These are phyloP conservation scores for Esox lucius DNA, from an alignment of 2,797 vertebrate species.

Conservation along the genomic window DNA sequence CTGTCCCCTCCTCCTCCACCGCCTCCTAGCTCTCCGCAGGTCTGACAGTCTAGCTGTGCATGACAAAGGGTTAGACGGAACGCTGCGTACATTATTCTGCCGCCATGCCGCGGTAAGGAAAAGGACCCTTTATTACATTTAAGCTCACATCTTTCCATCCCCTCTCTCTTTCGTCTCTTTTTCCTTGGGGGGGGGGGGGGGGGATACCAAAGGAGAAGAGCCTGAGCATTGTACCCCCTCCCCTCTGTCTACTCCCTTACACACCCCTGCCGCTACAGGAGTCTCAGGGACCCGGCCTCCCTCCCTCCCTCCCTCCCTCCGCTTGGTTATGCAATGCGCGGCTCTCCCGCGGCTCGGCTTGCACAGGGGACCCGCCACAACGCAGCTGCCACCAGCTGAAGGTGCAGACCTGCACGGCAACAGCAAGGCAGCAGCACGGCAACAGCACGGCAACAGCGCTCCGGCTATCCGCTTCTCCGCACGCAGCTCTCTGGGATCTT, in stretches of 20 bases:
- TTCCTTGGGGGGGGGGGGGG: neutral
- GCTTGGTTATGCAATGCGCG: constrained; percentile 78
- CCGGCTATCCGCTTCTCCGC: constrained; percentile 26
- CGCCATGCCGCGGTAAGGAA: constrained; percentile 63
- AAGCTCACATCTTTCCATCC: neutral
- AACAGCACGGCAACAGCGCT: constrained; percentile 29
- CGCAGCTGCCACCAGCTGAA: constrained; percentile 56
- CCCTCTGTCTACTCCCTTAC: constrained; percentile 30
- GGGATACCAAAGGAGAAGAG: constrained; percentile 56
- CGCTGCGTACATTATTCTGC: constrained; percentile 63
- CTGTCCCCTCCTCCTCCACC: constrained; percentile 30
- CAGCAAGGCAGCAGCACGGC: constrained; percentile 25
- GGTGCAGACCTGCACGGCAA: constrained; percentile 38
- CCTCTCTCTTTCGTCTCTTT: neutral
- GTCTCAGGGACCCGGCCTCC: neutral
- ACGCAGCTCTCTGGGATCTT: constrained; percentile 44
- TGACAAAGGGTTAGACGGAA: constrained; percentile 64
- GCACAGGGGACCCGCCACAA: constrained; percentile 52
- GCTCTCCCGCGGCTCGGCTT: constrained; percentile 61
- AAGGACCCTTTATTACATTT: constrained; percentile 51
- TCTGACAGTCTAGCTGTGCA: constrained; percentile 63
- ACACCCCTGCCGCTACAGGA: constrained; percentile 20
- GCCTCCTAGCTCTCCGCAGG: constrained; percentile 26
- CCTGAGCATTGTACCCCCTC: constrained; percentile 46
- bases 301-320: neutral